Conservation (phyloP, 2,888 invertebrate species). For the Lithodes maja region DNA sequence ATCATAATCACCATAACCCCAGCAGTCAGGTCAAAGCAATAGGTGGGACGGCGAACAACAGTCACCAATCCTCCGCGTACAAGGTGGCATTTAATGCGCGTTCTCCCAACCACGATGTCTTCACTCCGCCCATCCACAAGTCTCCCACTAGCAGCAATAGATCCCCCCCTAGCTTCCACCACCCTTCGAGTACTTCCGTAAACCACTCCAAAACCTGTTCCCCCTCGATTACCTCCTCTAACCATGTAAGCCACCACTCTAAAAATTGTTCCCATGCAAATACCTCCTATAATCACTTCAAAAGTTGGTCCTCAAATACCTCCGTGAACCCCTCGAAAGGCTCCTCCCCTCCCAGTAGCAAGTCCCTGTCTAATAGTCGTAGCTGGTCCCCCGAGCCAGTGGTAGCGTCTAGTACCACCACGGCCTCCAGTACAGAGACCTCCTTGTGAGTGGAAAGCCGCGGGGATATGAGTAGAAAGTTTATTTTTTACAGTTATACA, state of each 20-base stretch:
- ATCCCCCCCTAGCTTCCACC: neutral
- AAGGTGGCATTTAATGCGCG: conserved; percentile 20
- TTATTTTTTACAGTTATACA: neutral
- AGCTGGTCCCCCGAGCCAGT: conserved; percentile 11
- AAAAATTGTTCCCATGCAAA: neutral
- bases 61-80: neutral
- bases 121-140: conserved; percentile 60
- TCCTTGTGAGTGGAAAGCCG: neutral
- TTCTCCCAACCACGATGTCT: conserved; percentile 45
- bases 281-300: neutral
- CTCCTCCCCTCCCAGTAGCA: neutral
- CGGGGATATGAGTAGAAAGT: too few relatives aligned
- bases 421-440: conserved; percentile 58
- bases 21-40: neutral
- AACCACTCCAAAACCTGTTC: conserved; percentile 44
- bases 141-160: conserved; percentile 39
- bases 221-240: conserved; percentile 47
- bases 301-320: neutral
- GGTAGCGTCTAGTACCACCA: conserved; percentile 51
- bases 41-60: neutral
- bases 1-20: neutral
- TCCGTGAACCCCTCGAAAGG: neutral
- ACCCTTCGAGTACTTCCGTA: neutral
- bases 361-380: neutral
- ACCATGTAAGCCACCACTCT: conserved; percentile 11